Evolutionary conservation across 2,888 invertebrate species (phyloP), one percentile per base, ranked within the genome.

Genomic region (Clostera curtula): DNA sequence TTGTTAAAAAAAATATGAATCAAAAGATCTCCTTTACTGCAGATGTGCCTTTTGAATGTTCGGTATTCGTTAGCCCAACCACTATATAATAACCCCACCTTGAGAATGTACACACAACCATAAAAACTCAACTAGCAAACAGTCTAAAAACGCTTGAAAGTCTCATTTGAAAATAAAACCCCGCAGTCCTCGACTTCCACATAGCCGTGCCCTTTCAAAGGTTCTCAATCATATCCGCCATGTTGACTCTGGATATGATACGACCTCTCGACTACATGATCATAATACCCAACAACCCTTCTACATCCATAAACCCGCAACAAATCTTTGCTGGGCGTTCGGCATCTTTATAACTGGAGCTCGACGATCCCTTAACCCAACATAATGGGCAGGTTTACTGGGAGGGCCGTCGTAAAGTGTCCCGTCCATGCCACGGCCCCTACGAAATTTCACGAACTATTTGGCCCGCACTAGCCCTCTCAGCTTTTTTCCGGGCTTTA

Each of bases 381-480:
- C 79, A 66, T 80, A 83, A 83, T 79, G 80, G 77, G 65, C 68
- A 76, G 82, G 80, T 80, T 82, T 76, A 80, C 68, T 68, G 74
- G 54, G 69, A 75, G 76, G 71, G 69, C 80, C 74, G 76, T 77
- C 82, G 79, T 83, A 82, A 82, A 82, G 64, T 72, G 82, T 74
- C 75, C 77, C 70, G 70, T 66, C 59, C 66, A 57, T 58, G 54
- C 49, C 27, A 30, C 34, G 37, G 68, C 62, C 80, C 82, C 80
- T 75, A 66, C 65, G 64, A 67, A 75, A 76, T 82, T 82, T 80
- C 79, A 80, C 82, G 79, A 80, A 83, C 82, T 82, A 83, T 83
- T 82, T 80, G 70, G 68, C 65, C 77, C 66, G 70, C 69, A 79
- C 77, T 80, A 74, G 76, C 74, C 76, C 71, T 64, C 68, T 73